Percentiles rank a stretch among this genome's conserved stretches.
These are phyloP conservation scores for Eumerus sabulonum DNA, from an alignment of 2,888 invertebrate genomes.

Conservation along the genomic window DNA sequence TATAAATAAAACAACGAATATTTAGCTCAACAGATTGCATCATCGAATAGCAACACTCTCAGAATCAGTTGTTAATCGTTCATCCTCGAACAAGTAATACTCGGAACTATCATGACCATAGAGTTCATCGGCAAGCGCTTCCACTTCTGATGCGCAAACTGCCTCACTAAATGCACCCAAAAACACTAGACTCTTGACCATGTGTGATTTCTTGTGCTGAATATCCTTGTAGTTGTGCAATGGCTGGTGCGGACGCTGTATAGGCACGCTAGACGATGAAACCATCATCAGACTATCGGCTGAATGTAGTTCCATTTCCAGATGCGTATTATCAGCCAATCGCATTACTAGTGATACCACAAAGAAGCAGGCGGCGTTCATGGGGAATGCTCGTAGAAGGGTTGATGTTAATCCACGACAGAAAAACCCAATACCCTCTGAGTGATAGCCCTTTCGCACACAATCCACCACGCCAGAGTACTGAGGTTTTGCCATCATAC, in stretches of 20 bases:
- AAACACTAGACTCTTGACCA: slow-evolving; percentile 71
- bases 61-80: slow-evolving; percentile 42
- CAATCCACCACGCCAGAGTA: slow-evolving; percentile 89
- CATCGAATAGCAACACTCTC: slow-evolving; percentile 12
- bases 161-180: slow-evolving; percentile 75
- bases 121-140: slow-evolving; percentile 73
- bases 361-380: slow-evolving; percentile 95
- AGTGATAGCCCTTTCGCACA: slow-evolving; percentile 83
- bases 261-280: slow-evolving; percentile 40
- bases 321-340: slow-evolving; percentile 42
- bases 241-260: slow-evolving; percentile 17
- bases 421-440: slow-evolving; percentile 87
- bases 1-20: slow-evolving; percentile 7
- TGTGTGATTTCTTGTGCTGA: slow-evolving; percentile 61
- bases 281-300: slow-evolving; percentile 47
- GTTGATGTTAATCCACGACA: slow-evolving; percentile 88
- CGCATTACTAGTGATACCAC: slow-evolving; percentile 89
- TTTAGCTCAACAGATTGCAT: background rate
- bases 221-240: slow-evolving; percentile 42
- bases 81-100: slow-evolving; percentile 70
- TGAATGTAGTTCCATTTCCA: slow-evolving; percentile 47
- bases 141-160: slow-evolving; percentile 74
- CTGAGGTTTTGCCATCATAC: slow-evolving; percentile 79
- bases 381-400: slow-evolving; percentile 92
- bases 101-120: slow-evolving; percentile 67